These are phyloP conservation scores for Dermatophagoides farinae DNA, from an alignment of 1,140 invertebrate genomes.

Conservation along the genomic window DNA sequence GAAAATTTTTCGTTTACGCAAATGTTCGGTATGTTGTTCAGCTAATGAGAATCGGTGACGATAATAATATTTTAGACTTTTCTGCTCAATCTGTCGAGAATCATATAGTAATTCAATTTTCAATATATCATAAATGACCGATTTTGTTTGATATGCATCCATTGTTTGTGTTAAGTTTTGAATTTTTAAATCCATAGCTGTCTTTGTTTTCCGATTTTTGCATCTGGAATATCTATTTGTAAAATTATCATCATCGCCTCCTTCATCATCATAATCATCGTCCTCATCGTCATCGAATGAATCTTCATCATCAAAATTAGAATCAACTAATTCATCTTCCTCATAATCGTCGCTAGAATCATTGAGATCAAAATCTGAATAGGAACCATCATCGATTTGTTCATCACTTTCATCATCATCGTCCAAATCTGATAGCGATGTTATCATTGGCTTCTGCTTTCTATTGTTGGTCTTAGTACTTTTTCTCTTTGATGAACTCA, in stretches of 20 bases:
- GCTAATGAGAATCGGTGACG: too few species aligned
- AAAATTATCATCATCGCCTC: neutral
- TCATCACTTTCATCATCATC: constrained; percentile 3
- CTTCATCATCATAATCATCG: neutral
- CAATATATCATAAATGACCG: constrained; percentile 1
- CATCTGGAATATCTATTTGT: neutral
- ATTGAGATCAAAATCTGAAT: neutral
- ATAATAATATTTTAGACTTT: neutral
- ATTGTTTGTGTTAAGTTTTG: too few species aligned
- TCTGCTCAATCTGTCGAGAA: neutral
- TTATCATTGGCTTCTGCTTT: neutral
- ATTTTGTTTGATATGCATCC: neutral
- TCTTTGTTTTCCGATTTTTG: neutral
- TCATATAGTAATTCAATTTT: constrained; percentile 7
- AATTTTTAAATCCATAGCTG: too few species aligned
- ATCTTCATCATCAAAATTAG: neutral
- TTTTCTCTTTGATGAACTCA: neutral
- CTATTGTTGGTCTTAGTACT: neutral
- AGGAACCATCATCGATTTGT: neutral
- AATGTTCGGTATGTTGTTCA: neutral
- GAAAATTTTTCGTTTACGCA: neutral
- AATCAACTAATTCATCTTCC: neutral
- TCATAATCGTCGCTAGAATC: neutral
- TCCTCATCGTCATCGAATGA: neutral
- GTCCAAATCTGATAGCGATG: neutral